These are phyloP conservation scores for Ciconia nigra DNA, from an alignment of 2,797 vertebrate genomes.

Conservation along the genomic window DNA sequence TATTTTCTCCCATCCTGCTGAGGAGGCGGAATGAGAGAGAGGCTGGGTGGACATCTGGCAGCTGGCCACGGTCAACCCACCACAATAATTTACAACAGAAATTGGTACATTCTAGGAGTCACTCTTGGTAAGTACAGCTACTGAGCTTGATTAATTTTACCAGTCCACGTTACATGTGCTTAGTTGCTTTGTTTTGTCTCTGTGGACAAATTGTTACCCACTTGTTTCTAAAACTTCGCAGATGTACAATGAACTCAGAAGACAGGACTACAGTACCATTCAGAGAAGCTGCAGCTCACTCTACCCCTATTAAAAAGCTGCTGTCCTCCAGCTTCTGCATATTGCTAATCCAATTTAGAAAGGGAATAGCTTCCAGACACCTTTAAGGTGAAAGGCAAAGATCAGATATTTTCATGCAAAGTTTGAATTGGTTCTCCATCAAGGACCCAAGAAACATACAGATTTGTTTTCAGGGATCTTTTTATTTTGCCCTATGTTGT, in stretches of 20 bases:
- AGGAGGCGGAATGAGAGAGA: not conserved
- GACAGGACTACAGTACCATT: not conserved
- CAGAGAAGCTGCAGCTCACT: not conserved
- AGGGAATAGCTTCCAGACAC: not conserved
- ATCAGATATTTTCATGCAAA: not conserved
- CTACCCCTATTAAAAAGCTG: not conserved
- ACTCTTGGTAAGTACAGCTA: not conserved
- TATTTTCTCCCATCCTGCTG: not conserved
- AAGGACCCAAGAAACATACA: not conserved
- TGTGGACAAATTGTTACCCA: not conserved
- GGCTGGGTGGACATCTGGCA: not conserved
- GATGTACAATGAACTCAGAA: not conserved
- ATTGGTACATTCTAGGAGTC: not conserved
- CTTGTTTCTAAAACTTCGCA: not conserved
- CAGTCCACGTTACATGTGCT: not conserved
- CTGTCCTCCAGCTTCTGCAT: not conserved
- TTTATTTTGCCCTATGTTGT: not conserved
- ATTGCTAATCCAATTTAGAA: not conserved
- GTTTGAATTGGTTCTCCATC: not conserved
- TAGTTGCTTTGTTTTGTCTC: not conserved
- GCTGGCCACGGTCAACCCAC: fast-evolving
- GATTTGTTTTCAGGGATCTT: not conserved
- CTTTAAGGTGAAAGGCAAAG: not conserved
- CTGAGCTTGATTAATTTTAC: not conserved
- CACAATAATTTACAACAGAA: not conserved